Percentiles rank a stretch among this genome's conserved stretches.
phyloP scores from a whole-genome alignment of 1,140 invertebrate species.

The Maniola jurtina region DNA sequence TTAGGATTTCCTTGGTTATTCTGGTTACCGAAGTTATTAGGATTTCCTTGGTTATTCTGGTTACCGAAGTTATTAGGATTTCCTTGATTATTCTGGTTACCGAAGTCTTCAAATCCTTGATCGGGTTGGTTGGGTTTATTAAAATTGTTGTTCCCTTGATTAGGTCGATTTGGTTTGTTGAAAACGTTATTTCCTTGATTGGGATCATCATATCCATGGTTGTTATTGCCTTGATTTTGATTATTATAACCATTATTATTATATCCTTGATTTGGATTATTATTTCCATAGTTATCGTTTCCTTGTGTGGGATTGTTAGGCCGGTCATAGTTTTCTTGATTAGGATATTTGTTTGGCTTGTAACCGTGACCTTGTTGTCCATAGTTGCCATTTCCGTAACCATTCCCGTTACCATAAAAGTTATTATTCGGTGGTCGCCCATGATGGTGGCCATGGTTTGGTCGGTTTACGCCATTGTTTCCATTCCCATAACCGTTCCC shows the following conservation, averaged over 20 bases:
- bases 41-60: slow-evolving; percentile 13
- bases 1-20: slow-evolving; percentile 17
- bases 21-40: slow-evolving; percentile 20
- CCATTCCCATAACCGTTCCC: slow-evolving; percentile 2
- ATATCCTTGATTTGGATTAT: slow-evolving; percentile 12
- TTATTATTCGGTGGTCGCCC: slow-evolving; percentile 17
- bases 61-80: slow-evolving; percentile 20
- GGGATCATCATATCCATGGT: slow-evolving; percentile 5
- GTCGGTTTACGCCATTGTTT: neutral
- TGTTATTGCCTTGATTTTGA: slow-evolving; percentile 25
- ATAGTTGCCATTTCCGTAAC: neutral
- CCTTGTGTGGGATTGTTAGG: no score
- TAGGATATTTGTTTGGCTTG: neutral
- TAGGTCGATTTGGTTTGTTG: slow-evolving; percentile 2
- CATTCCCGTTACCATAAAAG: slow-evolving; percentile 3
- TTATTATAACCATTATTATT: slow-evolving; percentile 24
- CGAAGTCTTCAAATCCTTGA: neutral
- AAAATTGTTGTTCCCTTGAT: slow-evolving; percentile 6
- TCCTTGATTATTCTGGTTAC: neutral
- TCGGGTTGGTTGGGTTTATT: neutral
- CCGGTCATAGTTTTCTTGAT: slow-evolving; percentile 2
- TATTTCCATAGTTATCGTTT: neutral
- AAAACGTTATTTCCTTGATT: slow-evolving; percentile 23
- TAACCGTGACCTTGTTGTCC: slow-evolving; percentile 1
- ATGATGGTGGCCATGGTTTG: slow-evolving; percentile 12